These are phyloP conservation scores for Petromus typicus DNA, from an alignment of 2,113 vertebrate species.

Conservation along the genomic window DNA sequence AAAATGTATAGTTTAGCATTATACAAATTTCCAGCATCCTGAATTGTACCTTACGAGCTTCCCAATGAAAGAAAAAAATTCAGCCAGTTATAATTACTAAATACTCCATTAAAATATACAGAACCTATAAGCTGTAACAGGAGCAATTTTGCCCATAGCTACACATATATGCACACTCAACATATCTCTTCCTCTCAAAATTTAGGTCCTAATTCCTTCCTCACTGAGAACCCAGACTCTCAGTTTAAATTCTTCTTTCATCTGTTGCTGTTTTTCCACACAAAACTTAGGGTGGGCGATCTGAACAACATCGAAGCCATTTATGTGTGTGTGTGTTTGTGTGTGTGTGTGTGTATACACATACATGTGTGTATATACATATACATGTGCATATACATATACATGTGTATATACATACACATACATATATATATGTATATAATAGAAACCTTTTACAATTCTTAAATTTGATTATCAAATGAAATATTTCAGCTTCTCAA, in stretches of 20 bases:
- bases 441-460: accelerated
- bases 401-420: too few relatives aligned
- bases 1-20: background rate
- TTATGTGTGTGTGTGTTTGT: too few relatives aligned
- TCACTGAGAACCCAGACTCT: background rate
- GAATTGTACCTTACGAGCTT: background rate
- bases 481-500: background rate
- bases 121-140: background rate
- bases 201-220: background rate
- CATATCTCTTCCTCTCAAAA: background rate
- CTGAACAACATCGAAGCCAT: background rate
- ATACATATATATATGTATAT: background rate
- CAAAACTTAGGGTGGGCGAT: background rate
- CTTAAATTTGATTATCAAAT: background rate
- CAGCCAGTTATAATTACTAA: background rate
- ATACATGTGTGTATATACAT: too few relatives aligned
- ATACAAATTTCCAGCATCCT: conserved; percentile 13
- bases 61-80: background rate
- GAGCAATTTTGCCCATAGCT: background rate
- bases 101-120: background rate
- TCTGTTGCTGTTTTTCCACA: background rate
- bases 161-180: background rate
- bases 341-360: too few relatives aligned
- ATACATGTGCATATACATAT: too few relatives aligned
- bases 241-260: background rate